phyloP scores from a whole-genome alignment of 1,140 invertebrate species.

The Cephus cinctus region DNA sequence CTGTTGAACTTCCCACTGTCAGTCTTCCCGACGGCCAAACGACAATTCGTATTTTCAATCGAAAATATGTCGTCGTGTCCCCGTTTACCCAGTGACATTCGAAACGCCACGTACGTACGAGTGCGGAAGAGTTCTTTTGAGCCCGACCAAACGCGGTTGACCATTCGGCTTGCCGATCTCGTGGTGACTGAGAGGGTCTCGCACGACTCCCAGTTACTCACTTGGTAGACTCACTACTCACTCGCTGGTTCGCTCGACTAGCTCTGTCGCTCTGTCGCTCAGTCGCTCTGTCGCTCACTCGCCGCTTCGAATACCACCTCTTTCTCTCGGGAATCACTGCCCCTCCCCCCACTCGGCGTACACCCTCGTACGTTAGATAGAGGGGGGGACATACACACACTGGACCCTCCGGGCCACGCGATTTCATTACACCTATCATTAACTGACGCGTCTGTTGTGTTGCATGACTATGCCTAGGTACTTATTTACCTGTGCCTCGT shows the following conservation, averaged over 20 bases:
- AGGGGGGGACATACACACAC: constrained; percentile 33
- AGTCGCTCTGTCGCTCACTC: constrained; percentile 25
- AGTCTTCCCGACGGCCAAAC: no score
- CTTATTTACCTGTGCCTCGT: constrained; percentile 7
- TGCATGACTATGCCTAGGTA: neutral
- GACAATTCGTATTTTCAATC: no score
- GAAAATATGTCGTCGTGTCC: no score
- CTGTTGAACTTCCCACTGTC: no score
- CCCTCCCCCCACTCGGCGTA: constrained; percentile 21
- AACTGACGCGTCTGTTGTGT: no score
- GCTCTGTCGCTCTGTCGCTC: constrained; percentile 27
- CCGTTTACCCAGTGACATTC: no score
- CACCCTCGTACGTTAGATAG: no score
- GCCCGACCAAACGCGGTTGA: constrained; percentile 38
- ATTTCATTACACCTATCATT: constrained; percentile 36
- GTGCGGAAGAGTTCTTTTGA: no score
- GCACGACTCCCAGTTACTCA: constrained; percentile 49
- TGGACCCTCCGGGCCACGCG: constrained; percentile 37
- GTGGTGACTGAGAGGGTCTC: constrained; percentile 51
- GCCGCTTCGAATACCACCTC: constrained; percentile 40
- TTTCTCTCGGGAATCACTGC: constrained; percentile 18
- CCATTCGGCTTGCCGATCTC: constrained; percentile 55
- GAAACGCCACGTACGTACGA: neutral
- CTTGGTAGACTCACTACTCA: constrained; percentile 49
- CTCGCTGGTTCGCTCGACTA: constrained; percentile 8